These are phyloP conservation scores for Hermaeophaga mercurialis DNA, from an alignment of 2,888 invertebrate species.

Conservation along the genomic window DNA sequence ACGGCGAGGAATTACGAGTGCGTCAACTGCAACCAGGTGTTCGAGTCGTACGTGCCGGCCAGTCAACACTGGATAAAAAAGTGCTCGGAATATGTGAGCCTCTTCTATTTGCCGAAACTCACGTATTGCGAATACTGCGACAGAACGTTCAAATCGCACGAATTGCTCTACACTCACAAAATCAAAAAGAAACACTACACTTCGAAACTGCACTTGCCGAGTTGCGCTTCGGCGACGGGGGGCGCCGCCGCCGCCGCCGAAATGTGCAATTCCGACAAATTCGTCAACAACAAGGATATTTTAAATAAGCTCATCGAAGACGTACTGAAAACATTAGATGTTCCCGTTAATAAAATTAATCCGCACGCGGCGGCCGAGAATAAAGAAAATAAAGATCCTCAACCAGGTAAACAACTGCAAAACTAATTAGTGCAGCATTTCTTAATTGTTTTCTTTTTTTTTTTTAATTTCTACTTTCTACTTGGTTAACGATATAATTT, in stretches of 20 bases:
- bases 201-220: constrained; percentile 51
- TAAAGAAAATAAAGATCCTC: constrained; percentile 23
- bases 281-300: constrained; percentile 47
- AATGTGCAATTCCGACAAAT: constrained; percentile 29
- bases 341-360: constrained; percentile 41
- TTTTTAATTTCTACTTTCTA: too few relatives aligned
- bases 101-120: constrained; percentile 58
- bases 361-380: neutral
- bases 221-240: constrained; percentile 25
- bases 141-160: constrained; percentile 60
- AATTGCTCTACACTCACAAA: constrained; percentile 63
- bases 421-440: too few relatives aligned
- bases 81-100: constrained; percentile 57
- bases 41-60: constrained; percentile 61
- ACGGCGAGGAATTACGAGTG: constrained; percentile 59
- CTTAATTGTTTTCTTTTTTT: too few relatives aligned
- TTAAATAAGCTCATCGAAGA: constrained; percentile 54
- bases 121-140: constrained; percentile 59
- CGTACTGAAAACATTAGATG: constrained; percentile 52
- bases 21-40: constrained; percentile 56
- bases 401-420: too few relatives aligned
- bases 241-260: constrained; percentile 14
- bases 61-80: constrained; percentile 62
- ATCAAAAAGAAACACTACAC: constrained; percentile 61
- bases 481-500: too few relatives aligned